Evolutionary conservation across 1,140 invertebrate genomes (phyloP), one percentile per base, ranked within the genome.

Genomic region (Gerris buenoi): DNA sequence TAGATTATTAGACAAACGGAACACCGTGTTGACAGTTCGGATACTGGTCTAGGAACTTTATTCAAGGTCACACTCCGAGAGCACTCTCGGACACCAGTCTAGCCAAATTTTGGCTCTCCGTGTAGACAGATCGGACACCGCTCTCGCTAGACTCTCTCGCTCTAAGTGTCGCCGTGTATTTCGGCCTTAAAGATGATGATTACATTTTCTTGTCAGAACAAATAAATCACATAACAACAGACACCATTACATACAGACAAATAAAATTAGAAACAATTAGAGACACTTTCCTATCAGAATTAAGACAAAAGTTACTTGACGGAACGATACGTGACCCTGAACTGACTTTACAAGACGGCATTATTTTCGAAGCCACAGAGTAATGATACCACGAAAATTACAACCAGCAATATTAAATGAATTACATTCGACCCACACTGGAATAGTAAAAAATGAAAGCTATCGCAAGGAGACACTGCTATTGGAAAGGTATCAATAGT

Each of bases 361-460:
- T 70, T 46, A 68, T 26, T 68, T 69, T 27, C 2, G 56, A 29
- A 26, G 25, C 2, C 26, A 70, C 27, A 25, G 65, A 57, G 62
- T 66, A 14, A 26, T 69, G 2, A 67, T 71, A 23, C 70, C 68
- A 64, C 63, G 23, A 22, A 56, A 25, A 0, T 28, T 70, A 15
- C 67, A 66, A 46, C 15, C 26, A 2, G 2, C 23, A 26, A 60
- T 68, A 27, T 33, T 71, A 25, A 2, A 65, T 22, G 69, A 71
- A 68, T 29, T 71, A 13, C 66, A 71, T 66, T 15, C 23, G 28
- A 73, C 69, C 13, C 73, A 74, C 64, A n/a, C 71, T 1, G 73
- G 74, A 14, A 68, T 73, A 18, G 62, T 64, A n/a, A 46, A 74
- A 75, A 69, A 74, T 75, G 70, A 74, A 74, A 72, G 65, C 70